Conservation (phyloP, 1,140 invertebrate species). For the Macrocentrus cingulum region DNA sequence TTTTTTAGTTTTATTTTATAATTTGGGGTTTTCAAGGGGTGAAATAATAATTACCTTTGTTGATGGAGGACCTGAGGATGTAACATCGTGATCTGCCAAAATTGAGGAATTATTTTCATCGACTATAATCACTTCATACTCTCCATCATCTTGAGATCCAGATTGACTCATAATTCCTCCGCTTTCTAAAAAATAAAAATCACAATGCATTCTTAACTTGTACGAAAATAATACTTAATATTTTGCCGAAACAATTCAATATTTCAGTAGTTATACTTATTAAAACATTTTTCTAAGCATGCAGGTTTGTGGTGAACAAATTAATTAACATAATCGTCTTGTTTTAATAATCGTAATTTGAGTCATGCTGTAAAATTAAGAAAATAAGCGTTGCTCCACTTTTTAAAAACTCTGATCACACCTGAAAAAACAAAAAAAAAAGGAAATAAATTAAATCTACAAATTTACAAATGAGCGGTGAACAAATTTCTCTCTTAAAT, state of each 20-base stretch:
- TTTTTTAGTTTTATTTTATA: too few species aligned
- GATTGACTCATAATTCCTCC: slow-evolving; percentile 54
- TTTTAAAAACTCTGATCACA: too few species aligned
- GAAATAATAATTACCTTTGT: slow-evolving; percentile 84
- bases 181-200: slow-evolving; percentile 53
- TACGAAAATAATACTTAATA: too few species aligned
- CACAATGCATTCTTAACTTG: too few species aligned
- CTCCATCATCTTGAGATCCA: slow-evolving; percentile 71
- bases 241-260: too few species aligned
- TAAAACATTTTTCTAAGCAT: not conserved
- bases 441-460: too few species aligned
- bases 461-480: too few species aligned
- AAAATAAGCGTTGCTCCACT: slow-evolving; percentile 22
- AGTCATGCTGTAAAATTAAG: slow-evolving; percentile 20
- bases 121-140: slow-evolving; percentile 87
- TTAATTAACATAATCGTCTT: slow-evolving; percentile 25
- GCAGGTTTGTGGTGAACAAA: slow-evolving; percentile 1
- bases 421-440: too few species aligned
- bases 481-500: too few species aligned
- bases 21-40: too few species aligned
- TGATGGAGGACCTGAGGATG: slow-evolving; percentile 72
- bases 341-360: slow-evolving; percentile 36
- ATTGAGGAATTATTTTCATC: slow-evolving; percentile 86
- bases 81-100: slow-evolving; percentile 73
- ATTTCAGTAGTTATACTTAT: slow-evolving; percentile 14